Evolutionary conservation across 2,888 invertebrate species (phyloP).

Genomic region (Diaprepes abbreviatus): DNA sequence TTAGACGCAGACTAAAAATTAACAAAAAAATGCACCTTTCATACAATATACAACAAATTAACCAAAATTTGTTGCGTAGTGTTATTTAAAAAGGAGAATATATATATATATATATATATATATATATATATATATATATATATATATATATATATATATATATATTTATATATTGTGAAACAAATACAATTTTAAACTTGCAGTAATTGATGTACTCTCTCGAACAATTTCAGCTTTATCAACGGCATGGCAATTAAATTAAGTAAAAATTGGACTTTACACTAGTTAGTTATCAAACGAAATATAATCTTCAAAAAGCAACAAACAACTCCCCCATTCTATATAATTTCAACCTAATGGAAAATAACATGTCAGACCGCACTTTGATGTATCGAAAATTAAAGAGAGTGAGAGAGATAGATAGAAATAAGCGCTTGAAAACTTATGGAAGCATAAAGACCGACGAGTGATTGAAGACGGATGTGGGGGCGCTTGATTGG

Average conservation of each 20-base stretch:
- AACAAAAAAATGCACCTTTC: too few species aligned
- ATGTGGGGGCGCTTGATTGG: conserved; percentile 53
- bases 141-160: too few species aligned
- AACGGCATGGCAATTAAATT: not conserved
- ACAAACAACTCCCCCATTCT: conserved; percentile 22
- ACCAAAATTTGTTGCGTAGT: too few species aligned
- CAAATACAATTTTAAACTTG: too few species aligned
- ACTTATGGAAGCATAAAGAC: conserved; percentile 48
- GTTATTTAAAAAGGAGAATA: too few species aligned
- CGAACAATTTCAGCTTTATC: too few species aligned
- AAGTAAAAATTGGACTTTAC: not conserved
- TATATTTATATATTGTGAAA: too few species aligned
- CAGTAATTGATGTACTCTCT: too few species aligned
- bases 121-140: too few species aligned
- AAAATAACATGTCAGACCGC: conserved; percentile 46
- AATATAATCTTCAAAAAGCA: conserved; percentile 13
- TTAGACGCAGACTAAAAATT: too few species aligned
- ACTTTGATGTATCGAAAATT: conserved; percentile 50
- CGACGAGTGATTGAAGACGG: conserved; percentile 58
- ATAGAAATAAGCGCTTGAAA: conserved; percentile 40
- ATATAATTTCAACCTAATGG: conserved; percentile 41
- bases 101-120: too few species aligned
- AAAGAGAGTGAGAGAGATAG: conserved; percentile 42
- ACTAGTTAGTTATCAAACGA: not conserved
- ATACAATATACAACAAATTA: too few species aligned